Percentiles rank a stretch among this genome's conserved stretches.
phyloP scores from a whole-genome alignment of 2,888 invertebrate genomes.

The Nymphalis c-album region DNA sequence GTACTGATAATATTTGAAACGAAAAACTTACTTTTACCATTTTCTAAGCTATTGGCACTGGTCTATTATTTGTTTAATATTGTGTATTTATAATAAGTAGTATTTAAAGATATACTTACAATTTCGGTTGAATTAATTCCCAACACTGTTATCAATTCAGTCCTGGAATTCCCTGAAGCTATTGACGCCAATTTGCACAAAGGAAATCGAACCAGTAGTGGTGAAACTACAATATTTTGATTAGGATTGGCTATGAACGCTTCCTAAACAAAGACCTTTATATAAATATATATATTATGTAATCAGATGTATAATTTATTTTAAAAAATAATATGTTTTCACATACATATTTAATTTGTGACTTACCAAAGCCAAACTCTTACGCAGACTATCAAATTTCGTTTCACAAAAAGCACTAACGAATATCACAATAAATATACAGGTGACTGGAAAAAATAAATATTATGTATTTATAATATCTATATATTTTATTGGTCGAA shows the following conservation, averaged over 20 bases:
- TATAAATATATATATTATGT: no score
- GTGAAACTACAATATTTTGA: constrained; percentile 49
- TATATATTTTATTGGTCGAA: background rate
- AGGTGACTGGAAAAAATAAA: constrained; percentile 18
- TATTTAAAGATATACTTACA: constrained; percentile 13
- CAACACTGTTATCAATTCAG: constrained; percentile 50
- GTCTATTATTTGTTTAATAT: no score
- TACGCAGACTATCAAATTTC: constrained; percentile 42
- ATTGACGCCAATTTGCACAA: constrained; percentile 55
- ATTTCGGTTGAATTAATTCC: constrained; percentile 40
- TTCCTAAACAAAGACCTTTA: constrained; percentile 41
- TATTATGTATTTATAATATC: background rate
- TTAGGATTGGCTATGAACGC: constrained; percentile 44
- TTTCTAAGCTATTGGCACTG: no score
- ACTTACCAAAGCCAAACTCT: constrained; percentile 47
- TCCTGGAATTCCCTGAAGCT: constrained; percentile 47
- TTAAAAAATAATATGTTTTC: no score
- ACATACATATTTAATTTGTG: no score
- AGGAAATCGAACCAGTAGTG: constrained; percentile 48
- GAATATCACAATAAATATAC: background rate
- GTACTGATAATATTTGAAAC: no score
- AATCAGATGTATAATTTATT: no score
- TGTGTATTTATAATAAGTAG: no score
- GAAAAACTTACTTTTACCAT: no score
- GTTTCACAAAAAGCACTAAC: constrained; percentile 13